Evolutionary conservation across 2,113 vertebrate genomes (phyloP).

Genomic region (Brachypteracias leptosomus): DNA sequence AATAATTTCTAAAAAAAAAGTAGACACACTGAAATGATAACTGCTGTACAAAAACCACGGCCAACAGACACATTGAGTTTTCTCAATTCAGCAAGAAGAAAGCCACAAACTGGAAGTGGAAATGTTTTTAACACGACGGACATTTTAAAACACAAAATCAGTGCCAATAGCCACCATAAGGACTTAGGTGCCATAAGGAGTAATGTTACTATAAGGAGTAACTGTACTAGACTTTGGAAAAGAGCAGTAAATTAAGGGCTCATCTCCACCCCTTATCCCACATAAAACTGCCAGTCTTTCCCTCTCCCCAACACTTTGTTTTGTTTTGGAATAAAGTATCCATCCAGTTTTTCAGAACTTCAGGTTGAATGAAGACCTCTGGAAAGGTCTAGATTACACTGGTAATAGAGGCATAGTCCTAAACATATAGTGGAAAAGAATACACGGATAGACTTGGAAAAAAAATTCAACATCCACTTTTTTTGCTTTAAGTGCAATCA

Average conservation of each 20-base stretch:
- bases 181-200: neutral
- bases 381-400: neutral
- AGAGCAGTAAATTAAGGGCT: neutral
- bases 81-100: neutral
- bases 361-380: neutral
- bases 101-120: neutral
- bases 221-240: neutral
- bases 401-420: neutral
- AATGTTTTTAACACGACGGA: neutral
- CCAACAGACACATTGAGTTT: fast-evolving
- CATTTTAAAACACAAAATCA: neutral
- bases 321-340: neutral
- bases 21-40: neutral
- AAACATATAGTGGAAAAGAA: fast-evolving
- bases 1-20: neutral
- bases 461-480: neutral
- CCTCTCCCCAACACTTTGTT: too few relatives aligned
- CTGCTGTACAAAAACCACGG: neutral
- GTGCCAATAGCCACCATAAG: neutral
- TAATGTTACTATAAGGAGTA: neutral
- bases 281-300: neutral
- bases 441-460: neutral
- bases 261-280: neutral
- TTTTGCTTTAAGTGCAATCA: neutral
- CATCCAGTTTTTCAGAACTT: neutral